Base-by-base conservation (phyloP, 2,797 vertebrate species). In the Semotilus atromaculatus region DNA sequence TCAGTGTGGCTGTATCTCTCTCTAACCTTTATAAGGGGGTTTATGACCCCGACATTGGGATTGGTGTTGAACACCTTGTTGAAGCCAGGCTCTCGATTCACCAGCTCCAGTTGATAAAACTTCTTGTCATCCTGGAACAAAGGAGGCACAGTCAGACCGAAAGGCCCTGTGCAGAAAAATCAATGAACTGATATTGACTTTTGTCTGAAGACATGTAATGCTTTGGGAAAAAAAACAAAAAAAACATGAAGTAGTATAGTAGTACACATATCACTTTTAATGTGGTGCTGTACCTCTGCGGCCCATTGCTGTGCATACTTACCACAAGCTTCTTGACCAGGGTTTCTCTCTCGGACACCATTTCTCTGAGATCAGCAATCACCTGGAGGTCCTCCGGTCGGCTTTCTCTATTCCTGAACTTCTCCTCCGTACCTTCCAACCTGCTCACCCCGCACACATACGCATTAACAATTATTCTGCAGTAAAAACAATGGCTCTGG, bases 281-380 rank as follows among this genome's bases (percentile, higher is more conserved):
- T 2, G 7, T 26, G 11, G 26, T 36, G 29, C 38, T 60, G 19
- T 55, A 38, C 40, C 45, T 53, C 11, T 23, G 18, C 1, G 7
- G 31, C 26, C 53, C 55, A 31, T 31, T 77, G 38, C 2, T 2
- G 4, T 36, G 26, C 88, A 88, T 16, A 94, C 97, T 96, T 95
- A 99, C 98, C 94, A 99, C 98, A 88, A 99, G 92, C 93, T 99
- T 99, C 91, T 99, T 99, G 92, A 99, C 98, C 89, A 99, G 96
- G 31, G 96, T 94, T 89, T 99, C 98, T 76, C 97, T 95, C 86
- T 99, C 98, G 0, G 96, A 93, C 91, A 99, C 96, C 96, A 99
- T 96, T 90, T 97, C 97, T 94, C 97, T 95, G 93, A 99, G 95
- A 87, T 99, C 98, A 31, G 97, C 95, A 72, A 99, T 99, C 60